Evolutionary conservation across 2,113 vertebrate genomes (phyloP), one percentile per base, ranked within the genome.

Genomic region (Rhabdornis inornatus): DNA sequence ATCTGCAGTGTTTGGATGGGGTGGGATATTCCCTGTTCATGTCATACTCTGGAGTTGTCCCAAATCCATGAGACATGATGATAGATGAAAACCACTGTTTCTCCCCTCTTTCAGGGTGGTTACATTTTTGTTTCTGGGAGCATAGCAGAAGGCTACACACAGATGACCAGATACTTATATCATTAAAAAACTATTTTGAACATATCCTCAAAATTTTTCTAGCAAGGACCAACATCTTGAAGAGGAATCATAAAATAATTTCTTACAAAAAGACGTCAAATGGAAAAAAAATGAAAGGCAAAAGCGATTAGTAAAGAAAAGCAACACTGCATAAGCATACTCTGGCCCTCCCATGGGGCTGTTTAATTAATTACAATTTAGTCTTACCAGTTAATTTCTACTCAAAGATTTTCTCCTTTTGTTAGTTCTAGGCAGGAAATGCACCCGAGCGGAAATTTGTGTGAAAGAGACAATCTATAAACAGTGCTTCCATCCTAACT

Each of bases 1-100:
- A 94, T 86, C 95, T 92, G 24, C 1, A 1, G 27, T 71, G 56
- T 70, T 95, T 66, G 30, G n/a, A 86, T 75, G 68, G 42, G 44
- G 35, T 92, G n/a, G 40, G 79, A 91, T 94, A 70, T 88, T 94
- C 92, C 75, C 68, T 49, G 31, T 35, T 83, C 40, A 3, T 75
- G 45, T 96, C 90, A 96, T 92, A 44, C 7, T 71, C 65, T 94
- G 95, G 95, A 94, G 40, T 17, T 60, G 11, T 69, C 69, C 91
- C 92, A 95, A 82, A 84, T 89, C 33, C 40, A 35, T 87, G 80
- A 95, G 57, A 33, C 7, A 23, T 10, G 17, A 82, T 30, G 15
- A 52, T 55, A 56, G 56, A 77, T 42, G 83, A 55, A 90, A 92
- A 86, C 21, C 18, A 50, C 23, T 33, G 15, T 71, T 95, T 75